These are phyloP conservation scores for Artibeus lituratus DNA, from an alignment of 2,797 vertebrate genomes.

Conservation along the genomic window DNA sequence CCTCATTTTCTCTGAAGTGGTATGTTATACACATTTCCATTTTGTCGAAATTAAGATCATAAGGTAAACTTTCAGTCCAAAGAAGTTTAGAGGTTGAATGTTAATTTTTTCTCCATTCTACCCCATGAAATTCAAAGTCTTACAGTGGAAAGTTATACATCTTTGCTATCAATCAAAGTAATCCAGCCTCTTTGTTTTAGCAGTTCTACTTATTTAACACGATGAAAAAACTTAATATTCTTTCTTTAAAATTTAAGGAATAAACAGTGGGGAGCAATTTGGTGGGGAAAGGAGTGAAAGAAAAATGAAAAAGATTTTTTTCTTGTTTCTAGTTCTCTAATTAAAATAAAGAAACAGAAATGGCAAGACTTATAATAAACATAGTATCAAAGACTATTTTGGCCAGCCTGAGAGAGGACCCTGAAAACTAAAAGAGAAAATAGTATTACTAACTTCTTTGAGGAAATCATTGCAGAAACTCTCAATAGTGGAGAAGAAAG, in stretches of 20 bases:
- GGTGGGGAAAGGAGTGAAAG: not conserved
- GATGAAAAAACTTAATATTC: not conserved
- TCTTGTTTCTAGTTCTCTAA: not conserved
- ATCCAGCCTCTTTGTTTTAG: not conserved
- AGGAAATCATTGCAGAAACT: not conserved
- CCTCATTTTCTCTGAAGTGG: not conserved
- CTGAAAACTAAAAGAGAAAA: not conserved
- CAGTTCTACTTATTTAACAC: not conserved
- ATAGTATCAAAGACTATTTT: not conserved
- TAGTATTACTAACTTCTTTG: not conserved
- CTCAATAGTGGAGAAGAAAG: not conserved
- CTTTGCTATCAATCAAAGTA: not conserved
- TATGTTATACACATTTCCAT: not conserved
- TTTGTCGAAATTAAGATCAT: not conserved
- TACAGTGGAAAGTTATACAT: not conserved
- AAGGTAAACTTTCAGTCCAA: not conserved
- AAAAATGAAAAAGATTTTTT: not conserved
- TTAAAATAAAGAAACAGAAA: not conserved
- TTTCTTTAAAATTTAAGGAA: not conserved
- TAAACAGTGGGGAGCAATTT: not conserved
- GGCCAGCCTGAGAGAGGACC: not conserved
- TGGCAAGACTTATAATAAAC: not conserved
- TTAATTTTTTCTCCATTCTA: not conserved
- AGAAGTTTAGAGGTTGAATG: not conserved
- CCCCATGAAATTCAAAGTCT: not conserved